Base-by-base conservation (phyloP, 2,888 invertebrate genomes). In the Hemaris fuciformis region DNA sequence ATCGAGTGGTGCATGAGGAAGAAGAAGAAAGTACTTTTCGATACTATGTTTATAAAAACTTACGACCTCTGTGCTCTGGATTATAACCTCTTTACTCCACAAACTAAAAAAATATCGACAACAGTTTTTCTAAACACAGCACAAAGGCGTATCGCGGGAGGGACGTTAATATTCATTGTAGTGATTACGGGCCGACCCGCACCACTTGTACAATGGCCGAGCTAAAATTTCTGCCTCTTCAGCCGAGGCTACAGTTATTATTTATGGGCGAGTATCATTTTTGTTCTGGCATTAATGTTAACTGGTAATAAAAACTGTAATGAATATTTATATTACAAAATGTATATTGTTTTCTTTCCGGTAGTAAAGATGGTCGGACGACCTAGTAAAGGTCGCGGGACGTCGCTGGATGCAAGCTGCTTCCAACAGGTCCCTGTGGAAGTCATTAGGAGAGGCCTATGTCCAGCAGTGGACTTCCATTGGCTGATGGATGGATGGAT, bases 121-220 rank as follows among this genome's bases (percentile, higher is more conserved):
- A 8, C 15, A 25, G 7, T 15, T 53, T 53, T 27, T 15, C 15
- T 6, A 53, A 53, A 53, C 8, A 42, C 42, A 22, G 7, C 27
- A 53, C 31, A 53, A 31, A 31, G 18, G 31, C 18, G 25, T 20
- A 15, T 59, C 66, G 41, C 63, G 60, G n/a, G 61, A 66, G 60
- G 66, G 63, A 66, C 72, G 77, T 83, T 80, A 81, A 81, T 81
- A 83, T 83, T 83, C 82, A 83, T 82, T 83, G 80, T 75, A 73
- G 74, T 79, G 76, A 83, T 83, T 76, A 81, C 72, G 64, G 65
- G 57, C n/a, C 67, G 65, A 58, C 69, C n/a, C 18, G 23, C 23
- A 60, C 57, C 38, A 60, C 59, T 20, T 18, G 41, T 10, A n/a
- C 27, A 38, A 8, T 22, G 38, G 48, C 64, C 66, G 64, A 65